phyloP scores from a whole-genome alignment of 2,113 vertebrate species.

The Carassius carassius region DNA sequence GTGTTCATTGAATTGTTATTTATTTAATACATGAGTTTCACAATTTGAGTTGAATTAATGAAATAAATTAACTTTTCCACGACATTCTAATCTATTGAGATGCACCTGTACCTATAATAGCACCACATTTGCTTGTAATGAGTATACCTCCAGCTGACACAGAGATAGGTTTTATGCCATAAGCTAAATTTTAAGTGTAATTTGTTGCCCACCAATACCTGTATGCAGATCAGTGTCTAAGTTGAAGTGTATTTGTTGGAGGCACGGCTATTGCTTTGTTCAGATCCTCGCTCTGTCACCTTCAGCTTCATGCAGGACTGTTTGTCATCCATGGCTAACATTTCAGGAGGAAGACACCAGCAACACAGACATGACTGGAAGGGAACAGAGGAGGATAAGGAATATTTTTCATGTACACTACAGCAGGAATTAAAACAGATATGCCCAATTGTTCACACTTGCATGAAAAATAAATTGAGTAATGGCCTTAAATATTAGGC shows the following conservation, averaged over 20 bases:
- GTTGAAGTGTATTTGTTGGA: slow-evolving; percentile 92
- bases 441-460: not conserved
- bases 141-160: not conserved
- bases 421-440: not conserved
- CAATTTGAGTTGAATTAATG: too few species aligned
- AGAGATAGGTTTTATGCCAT: not conserved
- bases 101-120: too few species aligned
- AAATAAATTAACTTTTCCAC: too few species aligned
- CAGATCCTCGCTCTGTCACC: slow-evolving; percentile 84
- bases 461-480: not conserved
- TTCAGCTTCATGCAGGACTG: slow-evolving; percentile 93
- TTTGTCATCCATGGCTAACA: slow-evolving; percentile 88
- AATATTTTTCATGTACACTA: not conserved
- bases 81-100: too few species aligned
- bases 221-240: slow-evolving; percentile 62
- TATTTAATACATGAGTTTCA: too few species aligned
- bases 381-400: not conserved
- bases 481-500: not conserved
- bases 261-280: slow-evolving; percentile 88
- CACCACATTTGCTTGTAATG: not conserved
- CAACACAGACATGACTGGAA: slow-evolving; percentile 92
- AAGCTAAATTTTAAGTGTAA: not conserved
- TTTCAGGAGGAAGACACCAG: slow-evolving; percentile 91
- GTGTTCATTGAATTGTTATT: too few species aligned
- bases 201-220: not conserved